Conservation (phyloP, 2,888 invertebrate species). For the Pheosia tremula region DNA sequence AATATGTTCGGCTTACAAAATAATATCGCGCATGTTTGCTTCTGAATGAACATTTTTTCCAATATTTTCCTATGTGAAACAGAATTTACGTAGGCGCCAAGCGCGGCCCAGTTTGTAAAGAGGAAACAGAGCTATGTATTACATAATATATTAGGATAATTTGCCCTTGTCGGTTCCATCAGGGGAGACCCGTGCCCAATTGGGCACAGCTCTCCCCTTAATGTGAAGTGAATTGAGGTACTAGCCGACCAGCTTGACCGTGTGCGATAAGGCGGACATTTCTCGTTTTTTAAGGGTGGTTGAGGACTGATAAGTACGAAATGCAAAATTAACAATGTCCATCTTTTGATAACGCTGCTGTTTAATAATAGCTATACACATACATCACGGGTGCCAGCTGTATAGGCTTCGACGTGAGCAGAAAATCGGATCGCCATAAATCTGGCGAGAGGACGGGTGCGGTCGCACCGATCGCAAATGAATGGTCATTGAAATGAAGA, state of each 20-base stretch:
- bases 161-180: too few species aligned
- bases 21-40: constrained; percentile 58
- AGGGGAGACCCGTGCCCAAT: too few species aligned
- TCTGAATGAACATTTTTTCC: constrained; percentile 39
- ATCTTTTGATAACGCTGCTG: background rate
- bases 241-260: too few species aligned
- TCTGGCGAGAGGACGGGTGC: constrained; percentile 52
- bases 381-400: constrained; percentile 36
- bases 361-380: constrained; percentile 26
- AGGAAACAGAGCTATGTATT: background rate
- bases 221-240: too few species aligned
- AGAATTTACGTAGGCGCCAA: background rate
- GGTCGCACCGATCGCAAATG: constrained; percentile 66
- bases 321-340: background rate
- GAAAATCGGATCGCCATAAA: constrained; percentile 68
- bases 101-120: background rate
- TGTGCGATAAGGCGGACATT: too few species aligned
- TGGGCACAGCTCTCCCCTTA: too few species aligned
- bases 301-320: background rate
- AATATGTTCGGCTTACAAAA: constrained; percentile 79
- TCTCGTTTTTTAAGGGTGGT: too few species aligned
- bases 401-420: constrained; percentile 51
- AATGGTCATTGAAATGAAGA: constrained; percentile 76
- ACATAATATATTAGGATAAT: background rate
- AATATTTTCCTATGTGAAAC: constrained; percentile 21